Evolutionary conservation across 2,888 invertebrate species (phyloP).

Genomic region (Conchocele bisecta): DNA sequence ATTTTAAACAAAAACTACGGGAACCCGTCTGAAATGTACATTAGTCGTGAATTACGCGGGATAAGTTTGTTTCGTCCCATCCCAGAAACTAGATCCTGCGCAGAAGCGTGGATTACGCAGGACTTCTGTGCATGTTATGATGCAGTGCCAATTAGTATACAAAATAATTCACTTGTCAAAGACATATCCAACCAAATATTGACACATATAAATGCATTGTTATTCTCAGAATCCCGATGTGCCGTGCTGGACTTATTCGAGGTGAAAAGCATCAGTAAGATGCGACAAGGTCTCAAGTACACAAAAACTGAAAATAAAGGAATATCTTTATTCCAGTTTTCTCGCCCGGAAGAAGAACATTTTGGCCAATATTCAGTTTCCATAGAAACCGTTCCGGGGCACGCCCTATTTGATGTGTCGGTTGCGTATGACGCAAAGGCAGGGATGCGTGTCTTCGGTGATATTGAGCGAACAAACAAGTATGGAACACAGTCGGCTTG

Average conservation of each 20-base stretch:
- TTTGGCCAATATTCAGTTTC: not conserved
- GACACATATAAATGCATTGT: conserved; percentile 4
- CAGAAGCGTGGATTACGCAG: conserved; percentile 89
- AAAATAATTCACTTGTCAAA: not conserved
- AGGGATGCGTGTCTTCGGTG: not conserved
- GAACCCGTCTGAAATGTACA: conserved; percentile 13
- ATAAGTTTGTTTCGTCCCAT: conserved; percentile 90
- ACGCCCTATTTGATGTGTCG: conserved; percentile 12
- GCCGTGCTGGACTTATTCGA: not conserved
- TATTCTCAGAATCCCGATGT: conserved; percentile 1
- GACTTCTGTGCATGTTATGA: conserved; percentile 83
- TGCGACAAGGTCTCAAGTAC: too few species aligned
- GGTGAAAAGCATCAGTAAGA: too few species aligned
- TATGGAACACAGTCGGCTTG: conserved; percentile 24
- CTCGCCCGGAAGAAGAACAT: not conserved
- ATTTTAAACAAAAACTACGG: conserved; percentile 81
- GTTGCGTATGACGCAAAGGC: not conserved
- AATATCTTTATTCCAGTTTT: not conserved
- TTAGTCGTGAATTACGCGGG: conserved; percentile 46
- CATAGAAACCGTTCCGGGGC: conserved; percentile 16
- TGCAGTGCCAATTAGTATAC: conserved; percentile 9
- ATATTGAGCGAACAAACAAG: conserved; percentile 13
- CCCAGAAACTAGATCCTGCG: conserved; percentile 89
- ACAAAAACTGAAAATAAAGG: too few species aligned
- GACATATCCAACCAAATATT: conserved; percentile 2